Evolutionary conservation across 2,113 vertebrate species (phyloP).

Genomic region (Piliocolobus tephrosceles): DNA sequence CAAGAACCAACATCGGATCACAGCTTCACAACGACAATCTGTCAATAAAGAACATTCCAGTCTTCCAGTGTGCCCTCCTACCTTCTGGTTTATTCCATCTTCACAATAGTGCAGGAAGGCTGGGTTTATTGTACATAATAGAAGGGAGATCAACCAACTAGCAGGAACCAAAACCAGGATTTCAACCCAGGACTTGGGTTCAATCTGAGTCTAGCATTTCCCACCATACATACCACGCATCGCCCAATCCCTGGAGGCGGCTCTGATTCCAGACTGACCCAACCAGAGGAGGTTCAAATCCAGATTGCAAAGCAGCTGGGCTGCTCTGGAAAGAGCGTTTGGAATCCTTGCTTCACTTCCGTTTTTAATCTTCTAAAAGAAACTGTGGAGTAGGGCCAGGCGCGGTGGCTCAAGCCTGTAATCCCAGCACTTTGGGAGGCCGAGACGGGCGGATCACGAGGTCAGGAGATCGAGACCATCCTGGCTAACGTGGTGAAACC

Average conservation of each 20-base stretch:
- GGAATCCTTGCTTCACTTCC: constrained; percentile 63
- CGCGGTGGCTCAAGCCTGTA: no score
- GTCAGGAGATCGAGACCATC: no score
- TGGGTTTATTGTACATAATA: background rate
- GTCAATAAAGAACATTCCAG: background rate
- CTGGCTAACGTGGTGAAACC: no score
- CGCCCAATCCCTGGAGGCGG: background rate
- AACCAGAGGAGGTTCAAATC: background rate
- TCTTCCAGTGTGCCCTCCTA: background rate
- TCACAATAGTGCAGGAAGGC: background rate
- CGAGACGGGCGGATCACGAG: no score
- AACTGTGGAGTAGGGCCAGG: background rate
- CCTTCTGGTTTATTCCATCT: background rate
- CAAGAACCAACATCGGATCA: background rate
- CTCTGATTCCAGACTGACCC: constrained; percentile 25
- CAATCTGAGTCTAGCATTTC: constrained; percentile 17
- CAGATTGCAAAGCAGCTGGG: constrained; percentile 31
- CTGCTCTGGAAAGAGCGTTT: constrained; percentile 35
- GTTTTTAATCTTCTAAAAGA: constrained; percentile 60
- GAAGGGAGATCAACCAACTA: constrained; percentile 11
- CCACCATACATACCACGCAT: background rate
- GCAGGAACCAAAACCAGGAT: constrained; percentile 22
- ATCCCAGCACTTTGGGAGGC: no score
- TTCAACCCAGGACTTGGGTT: constrained; percentile 20
- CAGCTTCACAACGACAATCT: background rate